Percentiles rank a stretch among this genome's conserved stretches.
Evolutionary conservation across 2,113 vertebrate species (phyloP).

Genomic region (Variabilichromis moorii): DNA sequence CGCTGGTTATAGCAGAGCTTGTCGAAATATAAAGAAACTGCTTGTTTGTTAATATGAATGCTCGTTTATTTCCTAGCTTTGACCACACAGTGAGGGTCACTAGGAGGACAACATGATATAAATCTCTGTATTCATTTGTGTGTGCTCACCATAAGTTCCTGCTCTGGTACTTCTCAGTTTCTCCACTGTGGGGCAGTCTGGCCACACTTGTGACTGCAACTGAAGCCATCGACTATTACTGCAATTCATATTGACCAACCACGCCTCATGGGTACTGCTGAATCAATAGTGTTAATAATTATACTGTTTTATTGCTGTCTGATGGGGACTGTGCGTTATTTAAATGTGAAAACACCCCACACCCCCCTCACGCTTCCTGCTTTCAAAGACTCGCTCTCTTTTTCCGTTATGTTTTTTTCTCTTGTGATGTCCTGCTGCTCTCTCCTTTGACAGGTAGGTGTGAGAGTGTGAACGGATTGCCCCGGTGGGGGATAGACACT

Average conservation of each 20-base stretch:
- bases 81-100: background rate
- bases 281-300: constrained; percentile 40
- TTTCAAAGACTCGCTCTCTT: background rate
- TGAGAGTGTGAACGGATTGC: constrained; percentile 71
- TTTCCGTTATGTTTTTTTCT: background rate
- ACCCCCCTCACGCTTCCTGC: background rate
- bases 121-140: background rate
- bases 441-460: constrained; percentile 73
- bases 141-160: background rate
- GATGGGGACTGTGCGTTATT: constrained; percentile 20
- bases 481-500: constrained; percentile 55
- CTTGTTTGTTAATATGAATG: background rate
- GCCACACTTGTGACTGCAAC: background rate
- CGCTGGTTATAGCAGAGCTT: background rate
- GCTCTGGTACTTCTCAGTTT: constrained; percentile 1
- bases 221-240: background rate
- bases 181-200: constrained; percentile 49
- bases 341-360: background rate
- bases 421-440: constrained; percentile 3
- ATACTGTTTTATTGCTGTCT: constrained; percentile 18
- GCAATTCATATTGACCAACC: constrained; percentile 21
- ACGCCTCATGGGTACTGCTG: constrained; percentile 2
- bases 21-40: background rate
- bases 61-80: background rate
- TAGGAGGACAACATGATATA: background rate